Conservation (phyloP, 2,888 invertebrate species). For the Barypeithes pellucidus region DNA sequence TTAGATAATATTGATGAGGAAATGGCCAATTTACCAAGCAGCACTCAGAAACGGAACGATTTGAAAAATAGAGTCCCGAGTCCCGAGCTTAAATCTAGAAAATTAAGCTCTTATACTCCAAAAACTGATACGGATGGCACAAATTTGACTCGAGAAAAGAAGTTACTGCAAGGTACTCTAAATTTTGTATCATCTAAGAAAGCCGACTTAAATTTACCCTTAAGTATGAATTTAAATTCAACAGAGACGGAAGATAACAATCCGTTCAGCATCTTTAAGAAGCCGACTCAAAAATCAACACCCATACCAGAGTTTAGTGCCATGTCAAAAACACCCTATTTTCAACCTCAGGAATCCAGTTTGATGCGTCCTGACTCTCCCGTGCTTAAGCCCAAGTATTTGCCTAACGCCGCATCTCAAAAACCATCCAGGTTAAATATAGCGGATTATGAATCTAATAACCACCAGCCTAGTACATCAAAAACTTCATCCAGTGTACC, state of each 20-base stretch:
- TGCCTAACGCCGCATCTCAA: background rate
- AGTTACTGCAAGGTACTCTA: slow-evolving; percentile 44
- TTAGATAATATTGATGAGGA: slow-evolving; percentile 57
- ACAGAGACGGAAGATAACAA: background rate
- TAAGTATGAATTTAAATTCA: background rate
- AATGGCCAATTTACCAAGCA: slow-evolving; percentile 47
- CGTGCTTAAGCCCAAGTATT: no score
- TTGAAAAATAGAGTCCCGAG: slow-evolving; percentile 28
- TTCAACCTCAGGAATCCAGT: no score
- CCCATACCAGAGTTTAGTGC: no score
- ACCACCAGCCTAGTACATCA: slow-evolving; percentile 1
- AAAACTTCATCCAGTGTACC: background rate
- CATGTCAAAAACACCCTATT: background rate
- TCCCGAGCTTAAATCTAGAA: slow-evolving; percentile 21
- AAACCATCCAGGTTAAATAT: slow-evolving; percentile 6
- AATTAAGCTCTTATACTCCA: background rate
- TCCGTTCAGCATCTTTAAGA: slow-evolving; percentile 8
- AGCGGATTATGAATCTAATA: background rate
- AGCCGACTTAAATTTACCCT: background rate
- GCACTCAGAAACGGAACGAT: slow-evolving; percentile 36
- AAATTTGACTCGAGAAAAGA: slow-evolving; percentile 19
- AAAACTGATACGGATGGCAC: background rate
- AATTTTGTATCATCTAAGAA: slow-evolving; percentile 18
- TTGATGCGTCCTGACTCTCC: no score
- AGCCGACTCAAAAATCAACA: background rate